phyloP scores from a whole-genome alignment of 2,113 vertebrate genomes.

The Pica pica region DNA sequence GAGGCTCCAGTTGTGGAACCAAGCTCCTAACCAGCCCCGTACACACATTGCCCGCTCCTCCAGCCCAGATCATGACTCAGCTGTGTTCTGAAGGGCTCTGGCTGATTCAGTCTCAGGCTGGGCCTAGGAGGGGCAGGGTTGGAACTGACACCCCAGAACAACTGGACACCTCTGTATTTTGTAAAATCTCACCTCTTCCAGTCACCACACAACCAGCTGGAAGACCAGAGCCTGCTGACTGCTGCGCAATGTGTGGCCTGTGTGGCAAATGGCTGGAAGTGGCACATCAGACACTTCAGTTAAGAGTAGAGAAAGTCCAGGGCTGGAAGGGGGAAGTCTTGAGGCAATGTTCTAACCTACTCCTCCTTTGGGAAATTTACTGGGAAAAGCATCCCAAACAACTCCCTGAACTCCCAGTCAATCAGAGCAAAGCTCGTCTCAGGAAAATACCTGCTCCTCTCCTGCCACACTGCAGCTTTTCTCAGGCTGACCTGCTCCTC shows the following conservation, averaged over 20 bases:
- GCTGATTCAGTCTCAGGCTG: background rate
- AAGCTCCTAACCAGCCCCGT: background rate
- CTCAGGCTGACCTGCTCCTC: background rate
- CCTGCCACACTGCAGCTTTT: background rate
- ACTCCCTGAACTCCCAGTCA: background rate
- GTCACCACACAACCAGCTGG: background rate
- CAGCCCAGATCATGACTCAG: background rate
- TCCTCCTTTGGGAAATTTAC: background rate
- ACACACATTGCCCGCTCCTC: background rate
- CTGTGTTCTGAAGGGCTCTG: background rate
- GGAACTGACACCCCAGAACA: background rate
- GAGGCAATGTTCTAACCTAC: background rate
- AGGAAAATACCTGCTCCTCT: background rate
- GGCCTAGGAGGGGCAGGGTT: background rate
- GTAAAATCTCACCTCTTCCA: background rate
- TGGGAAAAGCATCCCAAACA: background rate
- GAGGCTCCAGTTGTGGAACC: background rate
- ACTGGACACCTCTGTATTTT: background rate
- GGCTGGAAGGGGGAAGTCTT: background rate
- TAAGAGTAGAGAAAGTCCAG: background rate
- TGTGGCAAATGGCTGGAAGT: background rate
- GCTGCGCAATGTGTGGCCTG: background rate
- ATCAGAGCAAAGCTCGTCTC: background rate
- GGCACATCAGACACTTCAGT: rapidly evolving
- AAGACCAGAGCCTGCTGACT: background rate